phyloP scores from a whole-genome alignment of 2,888 invertebrate genomes.

The Eupsilia transversa region DNA sequence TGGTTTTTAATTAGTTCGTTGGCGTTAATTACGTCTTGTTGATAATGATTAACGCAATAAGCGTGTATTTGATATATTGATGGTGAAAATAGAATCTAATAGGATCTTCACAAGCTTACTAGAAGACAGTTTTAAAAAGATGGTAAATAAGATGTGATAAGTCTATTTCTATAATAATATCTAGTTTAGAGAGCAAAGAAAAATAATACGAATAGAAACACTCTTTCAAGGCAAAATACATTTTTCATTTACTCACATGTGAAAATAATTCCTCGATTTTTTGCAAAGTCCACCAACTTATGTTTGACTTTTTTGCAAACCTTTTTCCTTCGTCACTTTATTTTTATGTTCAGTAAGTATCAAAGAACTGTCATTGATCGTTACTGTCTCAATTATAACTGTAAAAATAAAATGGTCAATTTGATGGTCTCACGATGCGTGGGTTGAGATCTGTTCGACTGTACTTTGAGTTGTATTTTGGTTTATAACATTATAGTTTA shows the following conservation, averaged over 20 bases:
- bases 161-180: background rate
- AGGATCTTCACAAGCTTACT: background rate
- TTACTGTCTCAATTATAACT: conserved; percentile 63
- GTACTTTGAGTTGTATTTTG: conserved; percentile 35
- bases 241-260: conserved; percentile 49
- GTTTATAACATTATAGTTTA: conserved; percentile 17
- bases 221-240: background rate
- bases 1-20: conserved; percentile 31
- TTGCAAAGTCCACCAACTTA: conserved; percentile 14
- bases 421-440: conserved; percentile 66
- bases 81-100: background rate
- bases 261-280: conserved; percentile 18
- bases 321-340: conserved; percentile 52
- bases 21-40: conserved; percentile 2
- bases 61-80: background rate
- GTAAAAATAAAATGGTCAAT: conserved; percentile 66
- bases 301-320: conserved; percentile 54
- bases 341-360: conserved; percentile 40
- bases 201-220: background rate
- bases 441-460: conserved; percentile 64
- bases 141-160: background rate
- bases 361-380: conserved; percentile 57
- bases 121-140: background rate
- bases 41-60: conserved; percentile 8
- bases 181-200: background rate